Base-by-base conservation (phyloP, 2,797 vertebrate genomes). In the Platalea minor region DNA sequence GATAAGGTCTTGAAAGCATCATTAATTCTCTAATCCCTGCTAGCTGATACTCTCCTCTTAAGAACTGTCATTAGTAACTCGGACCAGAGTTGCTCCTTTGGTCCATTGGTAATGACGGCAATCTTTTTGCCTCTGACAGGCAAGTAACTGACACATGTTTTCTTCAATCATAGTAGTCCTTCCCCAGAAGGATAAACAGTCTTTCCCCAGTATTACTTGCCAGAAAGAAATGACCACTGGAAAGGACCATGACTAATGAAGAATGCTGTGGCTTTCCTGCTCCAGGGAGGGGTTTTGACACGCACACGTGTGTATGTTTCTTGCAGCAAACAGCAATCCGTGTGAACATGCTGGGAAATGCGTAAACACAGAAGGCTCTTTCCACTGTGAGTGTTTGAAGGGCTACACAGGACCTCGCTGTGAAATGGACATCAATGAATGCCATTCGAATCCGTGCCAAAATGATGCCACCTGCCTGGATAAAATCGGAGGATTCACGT, bases 401-500 rank as follows among this genome's bases (percentile, higher is more conserved):
- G 99, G 99, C 53, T 99, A 99, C 18, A 96, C 98, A 1, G 99
- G 99, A 6, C 99, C 99, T 16, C 99, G 99, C 57, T 99, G 99
- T 6, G 99, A 99, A 92, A 98, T 98, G 97, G 99, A 99, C 85
- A 98, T 99, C 93, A 99, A 99, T 1, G 99, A 99, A 88, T 99
- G 99, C n/a, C 98, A 98, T 26, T 99, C 99, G 0, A 99, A 97
- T 94, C 99, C 99, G 0, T 99, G 99, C 94, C 98, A 98, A 83
- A 99, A 99, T 0, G 99, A 99, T 20, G 99, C 99, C 97, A 99
- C 99, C 76, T 99, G 99, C 87, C 97, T 99, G 97, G 99, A 99
- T 97, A 99, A 99, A 95, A 99, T 99, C 0, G 99, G 99, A 45
- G 99, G 98, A 43, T 99, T 99, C 98, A 99, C 98, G 0, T 99